Evolutionary conservation across 2,888 invertebrate species (phyloP).

Genomic region (Melanotus villosus): DNA sequence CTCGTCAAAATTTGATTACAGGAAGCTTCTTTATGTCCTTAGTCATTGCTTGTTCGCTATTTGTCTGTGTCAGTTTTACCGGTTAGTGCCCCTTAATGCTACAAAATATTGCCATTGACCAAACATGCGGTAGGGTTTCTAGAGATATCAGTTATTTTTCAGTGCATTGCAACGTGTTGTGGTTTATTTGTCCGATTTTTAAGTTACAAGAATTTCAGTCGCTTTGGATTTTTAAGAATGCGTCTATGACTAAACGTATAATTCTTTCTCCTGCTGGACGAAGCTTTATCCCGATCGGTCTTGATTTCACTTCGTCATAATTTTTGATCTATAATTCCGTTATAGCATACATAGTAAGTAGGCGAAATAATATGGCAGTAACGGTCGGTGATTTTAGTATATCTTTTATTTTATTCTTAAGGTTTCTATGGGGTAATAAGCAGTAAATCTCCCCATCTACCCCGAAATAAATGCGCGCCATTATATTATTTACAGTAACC

Average conservation of each 20-base stretch:
- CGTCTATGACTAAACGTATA: too few species aligned
- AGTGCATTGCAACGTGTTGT: too few species aligned
- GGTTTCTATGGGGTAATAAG: conserved; percentile 58
- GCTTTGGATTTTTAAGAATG: too few species aligned
- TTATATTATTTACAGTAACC: conserved; percentile 54
- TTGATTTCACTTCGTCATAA: too few species aligned
- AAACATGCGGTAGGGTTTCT: background rate
- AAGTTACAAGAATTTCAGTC: too few species aligned
- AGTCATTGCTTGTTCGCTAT: conserved; percentile 54
- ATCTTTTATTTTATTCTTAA: conserved; percentile 50
- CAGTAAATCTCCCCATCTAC: conserved; percentile 58
- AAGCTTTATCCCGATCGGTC: too few species aligned
- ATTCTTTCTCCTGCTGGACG: too few species aligned
- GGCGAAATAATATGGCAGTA: conserved; percentile 32
- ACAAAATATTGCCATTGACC: conserved; percentile 28
- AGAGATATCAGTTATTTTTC: background rate
- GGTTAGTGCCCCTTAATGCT: conserved; percentile 30
- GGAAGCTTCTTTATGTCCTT: conserved; percentile 64
- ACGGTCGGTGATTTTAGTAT: conserved; percentile 40
- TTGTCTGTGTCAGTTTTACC: conserved; percentile 45
- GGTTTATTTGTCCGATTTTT: too few species aligned
- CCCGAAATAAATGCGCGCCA: conserved; percentile 43
- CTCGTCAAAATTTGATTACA: conserved; percentile 69
- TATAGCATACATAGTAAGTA: too few species aligned
- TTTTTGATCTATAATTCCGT: too few species aligned